Conservation (phyloP, 2,888 invertebrate species). For the Drosophila koepferae region DNA sequence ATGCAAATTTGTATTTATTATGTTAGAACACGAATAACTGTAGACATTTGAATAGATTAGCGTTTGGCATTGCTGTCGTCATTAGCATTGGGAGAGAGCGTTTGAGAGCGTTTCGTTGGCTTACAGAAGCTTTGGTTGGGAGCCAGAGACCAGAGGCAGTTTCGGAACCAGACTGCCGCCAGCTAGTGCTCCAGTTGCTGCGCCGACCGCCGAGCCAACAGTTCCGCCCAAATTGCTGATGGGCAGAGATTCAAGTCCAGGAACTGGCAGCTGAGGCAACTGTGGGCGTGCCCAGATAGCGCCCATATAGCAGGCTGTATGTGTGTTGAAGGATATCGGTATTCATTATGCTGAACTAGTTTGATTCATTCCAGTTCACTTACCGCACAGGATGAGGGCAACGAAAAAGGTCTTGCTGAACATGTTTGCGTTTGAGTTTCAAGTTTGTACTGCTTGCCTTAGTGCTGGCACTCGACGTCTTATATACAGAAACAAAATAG, state of each 20-base stretch:
- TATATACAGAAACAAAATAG: conserved; percentile 45
- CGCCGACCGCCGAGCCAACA: background rate
- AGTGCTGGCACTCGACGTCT: background rate
- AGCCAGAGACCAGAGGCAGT: background rate
- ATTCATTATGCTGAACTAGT: background rate
- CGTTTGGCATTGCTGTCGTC: background rate
- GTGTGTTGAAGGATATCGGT: background rate
- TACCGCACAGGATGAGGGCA: conserved; percentile 62
- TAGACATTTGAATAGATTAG: background rate
- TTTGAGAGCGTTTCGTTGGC: background rate
- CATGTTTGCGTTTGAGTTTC: conserved; percentile 43
- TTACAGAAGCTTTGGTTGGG: background rate
- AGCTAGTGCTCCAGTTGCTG: background rate
- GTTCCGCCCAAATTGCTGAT: background rate
- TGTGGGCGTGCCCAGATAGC: conserved; percentile 38
- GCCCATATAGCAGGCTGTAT: conserved; percentile 50
- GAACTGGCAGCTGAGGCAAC: background rate
- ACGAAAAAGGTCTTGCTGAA: conserved; percentile 61
- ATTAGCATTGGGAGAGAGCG: background rate
- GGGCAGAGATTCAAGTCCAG: background rate
- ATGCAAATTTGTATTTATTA: conserved; percentile 4
- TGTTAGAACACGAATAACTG: background rate
- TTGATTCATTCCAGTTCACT: conserved; percentile 17
- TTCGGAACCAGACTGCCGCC: background rate
- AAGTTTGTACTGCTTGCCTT: conserved; percentile 45